Evolutionary conservation across 2,113 vertebrate genomes (phyloP).

Genomic region (Myiopsitta monachus): DNA sequence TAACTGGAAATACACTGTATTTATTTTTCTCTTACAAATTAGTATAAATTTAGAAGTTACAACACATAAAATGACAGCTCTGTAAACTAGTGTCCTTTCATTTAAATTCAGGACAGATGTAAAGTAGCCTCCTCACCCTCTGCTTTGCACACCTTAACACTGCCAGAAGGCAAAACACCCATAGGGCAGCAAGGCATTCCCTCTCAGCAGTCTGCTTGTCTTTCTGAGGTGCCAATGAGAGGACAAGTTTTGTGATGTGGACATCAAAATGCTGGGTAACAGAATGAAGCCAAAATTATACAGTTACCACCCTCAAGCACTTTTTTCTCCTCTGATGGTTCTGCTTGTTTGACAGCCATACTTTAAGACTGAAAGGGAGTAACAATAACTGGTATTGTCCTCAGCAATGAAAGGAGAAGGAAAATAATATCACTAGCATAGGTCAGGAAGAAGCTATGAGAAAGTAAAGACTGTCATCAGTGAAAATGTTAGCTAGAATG

Average conservation of each 20-base stretch:
- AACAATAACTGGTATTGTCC: not conserved
- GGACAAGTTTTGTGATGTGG: not conserved
- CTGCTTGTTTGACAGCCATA: not conserved
- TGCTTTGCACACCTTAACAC: not conserved
- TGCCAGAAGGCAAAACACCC: not conserved
- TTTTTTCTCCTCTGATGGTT: not conserved
- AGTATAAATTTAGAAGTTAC: not conserved
- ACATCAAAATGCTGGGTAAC: not conserved
- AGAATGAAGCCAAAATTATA: not conserved
- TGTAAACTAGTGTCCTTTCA: not conserved
- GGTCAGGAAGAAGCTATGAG: not conserved
- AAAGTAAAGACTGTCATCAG: not conserved
- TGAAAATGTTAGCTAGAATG: not conserved
- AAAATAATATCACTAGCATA: not conserved
- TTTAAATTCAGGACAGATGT: not conserved
- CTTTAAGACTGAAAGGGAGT: not conserved
- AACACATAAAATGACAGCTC: not conserved
- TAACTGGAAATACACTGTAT: constrained; percentile 18
- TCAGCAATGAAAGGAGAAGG: not conserved
- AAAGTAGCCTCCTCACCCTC: not conserved
- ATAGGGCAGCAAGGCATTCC: not conserved
- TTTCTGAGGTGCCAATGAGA: not conserved
- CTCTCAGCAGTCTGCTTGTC: not conserved
- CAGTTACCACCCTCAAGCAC: not conserved
- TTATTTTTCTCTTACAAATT: constrained; percentile 3